These are phyloP conservation scores for Pelochelys cantorii DNA, from an alignment of 2,797 vertebrate genomes.

Conservation along the genomic window DNA sequence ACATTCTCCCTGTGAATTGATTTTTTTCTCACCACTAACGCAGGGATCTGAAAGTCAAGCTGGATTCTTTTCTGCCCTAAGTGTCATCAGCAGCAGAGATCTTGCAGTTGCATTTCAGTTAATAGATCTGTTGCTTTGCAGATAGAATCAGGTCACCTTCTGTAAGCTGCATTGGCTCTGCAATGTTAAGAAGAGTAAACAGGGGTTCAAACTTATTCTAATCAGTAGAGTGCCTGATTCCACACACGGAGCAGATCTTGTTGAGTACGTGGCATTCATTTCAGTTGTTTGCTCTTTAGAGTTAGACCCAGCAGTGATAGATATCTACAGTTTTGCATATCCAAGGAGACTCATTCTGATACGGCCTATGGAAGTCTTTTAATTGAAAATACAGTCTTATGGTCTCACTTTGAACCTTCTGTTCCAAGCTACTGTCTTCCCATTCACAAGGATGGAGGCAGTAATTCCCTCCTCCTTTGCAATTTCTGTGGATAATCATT, in stretches of 20 bases:
- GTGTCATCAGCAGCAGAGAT: neutral
- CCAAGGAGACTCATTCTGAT: neutral
- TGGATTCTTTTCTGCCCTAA: neutral
- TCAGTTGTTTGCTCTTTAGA: neutral
- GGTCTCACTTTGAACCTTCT: neutral
- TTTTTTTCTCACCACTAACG: neutral
- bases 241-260: neutral
- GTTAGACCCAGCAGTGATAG: neutral
- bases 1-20: accelerated
- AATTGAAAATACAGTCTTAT: accelerated
- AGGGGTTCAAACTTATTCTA: neutral
- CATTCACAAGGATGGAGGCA: neutral
- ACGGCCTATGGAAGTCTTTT: neutral
- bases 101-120: accelerated
- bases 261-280: neutral
- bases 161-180: neutral
- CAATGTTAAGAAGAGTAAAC: neutral
- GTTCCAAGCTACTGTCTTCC: neutral
- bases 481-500: neutral
- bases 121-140: neutral
- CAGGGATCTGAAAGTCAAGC: neutral
- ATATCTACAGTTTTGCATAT: accelerated
- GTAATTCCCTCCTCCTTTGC: neutral
- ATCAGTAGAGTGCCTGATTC: neutral
- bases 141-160: accelerated